A percentile compares a stretch with the other conserved stretches of the same genome.
phyloP scores from a whole-genome alignment of 2,888 invertebrate species.

The Mimumesa dahlbomi region DNA sequence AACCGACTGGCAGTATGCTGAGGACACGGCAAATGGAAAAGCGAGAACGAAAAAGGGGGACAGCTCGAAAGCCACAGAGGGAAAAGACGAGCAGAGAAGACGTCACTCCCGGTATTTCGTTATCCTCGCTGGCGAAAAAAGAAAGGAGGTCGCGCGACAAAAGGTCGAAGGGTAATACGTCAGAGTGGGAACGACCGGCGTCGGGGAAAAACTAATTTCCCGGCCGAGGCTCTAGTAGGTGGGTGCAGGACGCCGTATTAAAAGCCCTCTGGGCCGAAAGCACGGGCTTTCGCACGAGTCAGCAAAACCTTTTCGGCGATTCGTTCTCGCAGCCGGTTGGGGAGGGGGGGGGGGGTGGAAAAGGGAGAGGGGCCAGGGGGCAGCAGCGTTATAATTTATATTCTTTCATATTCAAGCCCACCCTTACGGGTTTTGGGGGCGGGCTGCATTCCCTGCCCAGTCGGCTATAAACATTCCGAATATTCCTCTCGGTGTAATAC shows the following conservation, averaged over 20 bases:
- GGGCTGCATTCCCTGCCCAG: constrained; percentile 5
- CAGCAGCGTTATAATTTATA: constrained; percentile 71
- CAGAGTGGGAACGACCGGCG: constrained; percentile 28
- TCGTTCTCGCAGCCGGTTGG: constrained; percentile 62
- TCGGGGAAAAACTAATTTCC: constrained; percentile 72
- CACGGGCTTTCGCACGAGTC: constrained; percentile 58
- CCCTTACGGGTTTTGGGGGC: constrained; percentile 38
- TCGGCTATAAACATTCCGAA: constrained; percentile 34
- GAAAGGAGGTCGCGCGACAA: constrained; percentile 39
- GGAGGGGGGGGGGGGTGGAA: too few relatives aligned
- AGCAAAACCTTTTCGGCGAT: constrained; percentile 74
- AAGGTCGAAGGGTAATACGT: constrained; percentile 62
- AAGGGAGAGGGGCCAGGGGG: too few relatives aligned
- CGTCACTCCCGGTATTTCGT: constrained; percentile 30
- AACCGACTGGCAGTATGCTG: constrained; percentile 1
- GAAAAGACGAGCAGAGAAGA: constrained; percentile 2
- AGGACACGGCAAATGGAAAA: constrained; percentile 10
- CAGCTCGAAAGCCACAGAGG: not conserved
- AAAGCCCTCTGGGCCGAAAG: constrained; percentile 57
- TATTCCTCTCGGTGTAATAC: constrained; percentile 15
- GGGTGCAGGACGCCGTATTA: constrained; percentile 63
- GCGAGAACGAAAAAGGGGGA: not conserved
- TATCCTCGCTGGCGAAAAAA: constrained; percentile 5
- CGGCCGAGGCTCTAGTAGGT: constrained; percentile 45
- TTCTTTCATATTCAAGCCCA: constrained; percentile 74